Evolutionary conservation across 2,113 vertebrate genomes (phyloP).

Genomic region (Tor tambroides): DNA sequence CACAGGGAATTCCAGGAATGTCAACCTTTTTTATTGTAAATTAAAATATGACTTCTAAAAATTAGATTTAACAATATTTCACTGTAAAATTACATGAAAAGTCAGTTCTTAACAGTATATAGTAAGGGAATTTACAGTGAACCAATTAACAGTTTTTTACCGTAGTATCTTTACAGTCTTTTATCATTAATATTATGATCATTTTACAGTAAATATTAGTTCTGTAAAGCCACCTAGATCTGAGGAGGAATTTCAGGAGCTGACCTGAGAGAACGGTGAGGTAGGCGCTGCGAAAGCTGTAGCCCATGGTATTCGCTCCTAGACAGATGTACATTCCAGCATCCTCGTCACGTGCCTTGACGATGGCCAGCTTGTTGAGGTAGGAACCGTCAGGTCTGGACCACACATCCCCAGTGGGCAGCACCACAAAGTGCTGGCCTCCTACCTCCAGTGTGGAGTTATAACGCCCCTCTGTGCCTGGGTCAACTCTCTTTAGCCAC

Average conservation of each 20-base stretch:
- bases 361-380: constrained; percentile 70
- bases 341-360: constrained; percentile 67
- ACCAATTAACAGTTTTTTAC: too few species aligned
- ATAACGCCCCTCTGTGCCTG: constrained; percentile 61
- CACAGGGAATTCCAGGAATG: too few species aligned
- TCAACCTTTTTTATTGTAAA: too few species aligned
- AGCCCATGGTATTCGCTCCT: constrained; percentile 72
- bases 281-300: constrained; percentile 70
- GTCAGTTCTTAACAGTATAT: too few species aligned
- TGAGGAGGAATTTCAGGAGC: neutral
- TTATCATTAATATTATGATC: too few species aligned
- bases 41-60: too few species aligned
- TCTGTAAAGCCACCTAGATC: neutral
- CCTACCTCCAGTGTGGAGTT: constrained; percentile 71
- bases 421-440: constrained; percentile 68
- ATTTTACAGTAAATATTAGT: neutral
- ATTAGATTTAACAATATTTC: too few species aligned
- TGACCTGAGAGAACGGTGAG: constrained; percentile 70
- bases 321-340: constrained; percentile 73
- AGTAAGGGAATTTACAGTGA: too few species aligned
- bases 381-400: constrained; percentile 72
- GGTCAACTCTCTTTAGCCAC: constrained; percentile 69
- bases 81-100: too few species aligned
- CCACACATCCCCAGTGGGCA: constrained; percentile 70
- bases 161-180: too few species aligned